phyloP scores from a whole-genome alignment of 2,797 vertebrate species.

The Neoniphon sammara region DNA sequence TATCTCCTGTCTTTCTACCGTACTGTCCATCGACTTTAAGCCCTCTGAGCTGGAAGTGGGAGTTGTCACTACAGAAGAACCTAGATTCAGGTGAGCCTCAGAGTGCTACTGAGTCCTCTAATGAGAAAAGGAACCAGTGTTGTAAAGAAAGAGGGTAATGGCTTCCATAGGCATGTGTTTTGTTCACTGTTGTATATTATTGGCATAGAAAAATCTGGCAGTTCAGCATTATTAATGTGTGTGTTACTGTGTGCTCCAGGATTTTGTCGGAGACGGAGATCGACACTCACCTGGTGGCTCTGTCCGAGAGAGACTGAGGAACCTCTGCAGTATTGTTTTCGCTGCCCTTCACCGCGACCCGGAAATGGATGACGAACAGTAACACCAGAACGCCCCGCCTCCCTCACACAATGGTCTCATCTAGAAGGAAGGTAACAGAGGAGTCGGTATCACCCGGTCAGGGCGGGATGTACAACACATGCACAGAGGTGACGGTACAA shows the following conservation, averaged over 20 bases:
- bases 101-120: too few relatives aligned
- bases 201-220: too few relatives aligned
- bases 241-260: conserved; percentile 66
- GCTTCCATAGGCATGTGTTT: conserved; percentile 7
- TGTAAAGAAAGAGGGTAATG: conserved; percentile 21
- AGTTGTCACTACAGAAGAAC: conserved; percentile 91
- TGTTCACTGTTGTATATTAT: not conserved
- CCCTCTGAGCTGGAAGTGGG: conserved; percentile 96
- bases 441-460: not conserved
- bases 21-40: conserved; percentile 97
- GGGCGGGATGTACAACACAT: not conserved
- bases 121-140: not conserved
- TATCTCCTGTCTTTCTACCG: conserved; percentile 94
- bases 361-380: conserved; percentile 20
- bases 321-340: conserved; percentile 57
- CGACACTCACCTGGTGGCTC: conserved; percentile 87
- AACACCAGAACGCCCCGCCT: conserved; percentile 20
- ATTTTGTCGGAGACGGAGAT: conserved; percentile 91
- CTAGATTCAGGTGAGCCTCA: conserved; percentile 91
- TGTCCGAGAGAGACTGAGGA: conserved; percentile 83
- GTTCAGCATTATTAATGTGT: not conserved
- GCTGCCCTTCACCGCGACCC: not conserved
- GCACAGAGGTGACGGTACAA: not conserved
- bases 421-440: conserved; percentile 23
- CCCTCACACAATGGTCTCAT: conserved; percentile 16